Conservation (phyloP, 1,140 invertebrate species). For the Chironomus striatipennis region DNA sequence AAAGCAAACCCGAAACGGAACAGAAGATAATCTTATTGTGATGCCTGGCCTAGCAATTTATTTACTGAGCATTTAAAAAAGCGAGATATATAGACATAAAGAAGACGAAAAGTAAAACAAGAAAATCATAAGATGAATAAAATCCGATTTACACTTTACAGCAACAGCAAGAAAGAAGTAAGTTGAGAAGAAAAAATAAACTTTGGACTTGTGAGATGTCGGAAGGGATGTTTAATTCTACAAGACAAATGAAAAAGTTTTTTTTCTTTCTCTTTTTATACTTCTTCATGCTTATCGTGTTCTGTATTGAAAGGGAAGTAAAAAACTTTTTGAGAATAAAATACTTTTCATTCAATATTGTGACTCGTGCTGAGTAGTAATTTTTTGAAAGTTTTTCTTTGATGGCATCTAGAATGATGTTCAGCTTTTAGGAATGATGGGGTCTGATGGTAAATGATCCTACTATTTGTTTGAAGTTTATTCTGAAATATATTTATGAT, state of each 20-base stretch:
- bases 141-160: conserved; percentile 13
- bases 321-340: background rate
- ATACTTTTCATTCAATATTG: background rate
- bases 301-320: background rate
- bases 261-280: background rate
- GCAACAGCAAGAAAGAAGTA: background rate
- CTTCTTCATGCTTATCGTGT: background rate
- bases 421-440: no score
- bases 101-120: background rate
- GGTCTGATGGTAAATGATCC: no score
- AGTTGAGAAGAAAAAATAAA: background rate
- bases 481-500: no score
- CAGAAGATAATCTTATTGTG: background rate
- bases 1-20: no score
- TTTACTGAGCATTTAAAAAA: background rate
- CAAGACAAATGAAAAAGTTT: background rate
- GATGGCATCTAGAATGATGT: no score
- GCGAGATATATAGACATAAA: background rate
- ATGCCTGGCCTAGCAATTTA: background rate
- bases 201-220: background rate
- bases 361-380: no score
- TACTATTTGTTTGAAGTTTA: no score
- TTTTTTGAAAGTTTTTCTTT: no score
- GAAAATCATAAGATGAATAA: background rate
- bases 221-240: conserved; percentile 2